A percentile compares a stretch with the other conserved stretches of the same genome.
phyloP scores from a whole-genome alignment of 2,797 vertebrate genomes.

The Falco columbarius region DNA sequence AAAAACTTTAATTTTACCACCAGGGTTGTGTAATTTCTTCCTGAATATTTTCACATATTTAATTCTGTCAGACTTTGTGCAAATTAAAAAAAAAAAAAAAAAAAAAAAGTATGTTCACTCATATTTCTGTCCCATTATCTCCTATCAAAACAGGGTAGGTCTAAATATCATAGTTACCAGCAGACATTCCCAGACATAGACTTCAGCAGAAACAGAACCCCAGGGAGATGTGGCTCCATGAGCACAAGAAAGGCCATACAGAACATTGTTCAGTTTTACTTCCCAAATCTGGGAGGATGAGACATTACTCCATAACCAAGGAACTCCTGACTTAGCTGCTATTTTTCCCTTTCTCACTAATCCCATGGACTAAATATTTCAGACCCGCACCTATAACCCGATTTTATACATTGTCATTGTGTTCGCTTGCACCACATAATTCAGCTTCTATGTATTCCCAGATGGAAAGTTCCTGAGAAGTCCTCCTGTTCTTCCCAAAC shows the following conservation, averaged over 20 bases:
- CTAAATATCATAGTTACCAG: neutral
- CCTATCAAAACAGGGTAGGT: neutral
- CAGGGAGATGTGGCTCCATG: neutral
- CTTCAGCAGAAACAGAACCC: neutral
- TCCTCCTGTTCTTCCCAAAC: neutral
- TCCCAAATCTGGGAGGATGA: neutral
- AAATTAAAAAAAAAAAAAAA: neutral
- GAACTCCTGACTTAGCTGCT: neutral
- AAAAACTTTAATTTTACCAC: neutral
- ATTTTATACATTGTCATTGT: neutral
- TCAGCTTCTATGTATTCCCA: neutral
- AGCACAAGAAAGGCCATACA: neutral
- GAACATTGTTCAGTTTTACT: neutral
- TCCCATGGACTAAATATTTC: neutral
- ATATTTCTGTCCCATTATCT: neutral
- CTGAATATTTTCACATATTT: neutral
- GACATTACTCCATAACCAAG: neutral
- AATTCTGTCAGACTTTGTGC: neutral
- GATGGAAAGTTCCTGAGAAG: neutral
- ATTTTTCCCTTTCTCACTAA: neutral
- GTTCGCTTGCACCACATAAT: neutral
- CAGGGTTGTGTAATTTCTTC: neutral
- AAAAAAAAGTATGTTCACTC: neutral
- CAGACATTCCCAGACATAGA: neutral
- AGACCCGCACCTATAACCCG: neutral